A percentile compares a stretch with the other conserved stretches of the same genome.
Conservation (phyloP, 2,888 invertebrate genomes). For the Elmis aenea region DNA sequence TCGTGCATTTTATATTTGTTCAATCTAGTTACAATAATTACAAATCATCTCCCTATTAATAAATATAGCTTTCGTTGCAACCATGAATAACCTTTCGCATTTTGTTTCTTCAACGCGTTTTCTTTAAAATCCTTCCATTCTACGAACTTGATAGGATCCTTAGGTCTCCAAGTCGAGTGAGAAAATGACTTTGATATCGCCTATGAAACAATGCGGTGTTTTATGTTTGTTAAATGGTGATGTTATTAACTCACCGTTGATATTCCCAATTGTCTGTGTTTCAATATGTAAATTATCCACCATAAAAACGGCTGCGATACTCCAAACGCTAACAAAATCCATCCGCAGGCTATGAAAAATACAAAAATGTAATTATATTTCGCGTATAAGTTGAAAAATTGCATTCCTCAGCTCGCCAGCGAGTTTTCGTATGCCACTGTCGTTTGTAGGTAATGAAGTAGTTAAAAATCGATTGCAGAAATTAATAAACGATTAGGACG, state of each 20-base stretch:
- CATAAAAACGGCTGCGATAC: conserved; percentile 20
- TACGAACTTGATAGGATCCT: conserved; percentile 13
- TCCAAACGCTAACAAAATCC: conserved; percentile 20
- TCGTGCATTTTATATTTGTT: too few species aligned
- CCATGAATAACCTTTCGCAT: conserved; percentile 2
- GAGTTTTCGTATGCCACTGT: too few species aligned
- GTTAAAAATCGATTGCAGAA: too few species aligned
- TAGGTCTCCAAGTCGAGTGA: conserved; percentile 22
- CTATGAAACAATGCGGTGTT: too few species aligned
- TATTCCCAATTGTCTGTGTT: conserved; percentile 12
- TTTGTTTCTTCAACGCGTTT: conserved; percentile 8
- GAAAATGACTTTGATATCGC: conserved; percentile 18
- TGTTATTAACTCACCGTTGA: not conserved
- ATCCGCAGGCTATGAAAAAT: conserved; percentile 20
- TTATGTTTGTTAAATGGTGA: too few species aligned
- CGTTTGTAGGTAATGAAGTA: too few species aligned
- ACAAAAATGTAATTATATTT: conserved; percentile 1
- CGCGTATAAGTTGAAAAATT: too few species aligned
- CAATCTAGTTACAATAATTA: too few species aligned
- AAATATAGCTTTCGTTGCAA: not conserved
- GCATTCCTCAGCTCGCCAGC: too few species aligned
- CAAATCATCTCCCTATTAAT: not conserved
- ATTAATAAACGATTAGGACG: too few species aligned
- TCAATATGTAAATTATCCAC: conserved; percentile 16
- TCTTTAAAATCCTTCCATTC: conserved; percentile 26